Percentiles rank a stretch among this genome's conserved stretches.
Evolutionary conservation across 2,113 vertebrate genomes (phyloP).

Genomic region (Ceyx margarethae): DNA sequence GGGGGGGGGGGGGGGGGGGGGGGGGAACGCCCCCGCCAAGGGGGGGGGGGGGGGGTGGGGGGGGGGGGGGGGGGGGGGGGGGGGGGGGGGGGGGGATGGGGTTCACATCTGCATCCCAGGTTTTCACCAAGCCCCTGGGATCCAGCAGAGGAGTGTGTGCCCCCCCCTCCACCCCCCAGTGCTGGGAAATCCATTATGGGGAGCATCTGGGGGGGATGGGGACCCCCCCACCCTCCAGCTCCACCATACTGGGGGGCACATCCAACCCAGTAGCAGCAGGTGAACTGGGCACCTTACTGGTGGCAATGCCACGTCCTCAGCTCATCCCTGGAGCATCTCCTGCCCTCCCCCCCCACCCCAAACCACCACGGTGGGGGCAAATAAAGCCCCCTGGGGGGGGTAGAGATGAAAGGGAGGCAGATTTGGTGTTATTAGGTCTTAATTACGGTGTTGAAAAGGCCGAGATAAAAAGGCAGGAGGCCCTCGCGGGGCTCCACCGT

Average conservation of each 20-base stretch:
- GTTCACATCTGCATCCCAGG: not conserved
- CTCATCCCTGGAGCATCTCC: no score
- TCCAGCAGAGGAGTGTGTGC: not conserved
- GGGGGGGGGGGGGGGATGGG: not conserved
- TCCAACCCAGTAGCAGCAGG: fast-evolving
- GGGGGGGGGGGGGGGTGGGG: no score
- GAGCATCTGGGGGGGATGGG: not conserved
- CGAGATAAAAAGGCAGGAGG: conserved; percentile 27
- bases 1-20: no score
- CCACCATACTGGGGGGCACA: fast-evolving
- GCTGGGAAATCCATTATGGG: not conserved
- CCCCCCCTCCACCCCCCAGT: not conserved
- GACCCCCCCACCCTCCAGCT: fast-evolving
- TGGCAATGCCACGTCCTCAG: fast-evolving
- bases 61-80: no score
- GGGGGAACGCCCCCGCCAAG: no score
- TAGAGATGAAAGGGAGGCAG: not conserved
- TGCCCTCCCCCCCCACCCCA: not conserved
- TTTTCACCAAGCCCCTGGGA: not conserved
- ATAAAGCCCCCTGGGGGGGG: not conserved
- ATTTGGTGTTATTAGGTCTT: not conserved
- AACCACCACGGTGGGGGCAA: fast-evolving
- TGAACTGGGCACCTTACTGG: fast-evolving
- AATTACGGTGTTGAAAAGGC: not conserved
- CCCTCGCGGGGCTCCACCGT: not conserved